Evolutionary conservation across 2,113 vertebrate genomes (phyloP).

Genomic region (Pholis gunnellus): DNA sequence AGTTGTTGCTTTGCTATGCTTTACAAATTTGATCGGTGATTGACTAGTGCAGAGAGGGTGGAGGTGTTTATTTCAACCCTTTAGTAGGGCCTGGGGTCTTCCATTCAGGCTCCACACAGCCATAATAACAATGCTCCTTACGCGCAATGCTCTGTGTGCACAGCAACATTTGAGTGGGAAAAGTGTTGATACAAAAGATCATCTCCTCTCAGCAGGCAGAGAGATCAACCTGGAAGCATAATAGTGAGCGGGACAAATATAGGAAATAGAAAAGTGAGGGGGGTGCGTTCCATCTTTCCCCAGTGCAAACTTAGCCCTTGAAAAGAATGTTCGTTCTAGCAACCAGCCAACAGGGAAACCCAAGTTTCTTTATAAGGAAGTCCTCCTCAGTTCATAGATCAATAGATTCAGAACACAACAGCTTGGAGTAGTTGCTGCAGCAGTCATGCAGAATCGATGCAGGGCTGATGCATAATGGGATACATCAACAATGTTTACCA

Average conservation of each 20-base stretch:
- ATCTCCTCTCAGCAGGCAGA: not conserved
- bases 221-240: not conserved
- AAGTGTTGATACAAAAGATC: not conserved
- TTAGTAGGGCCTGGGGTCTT: not conserved
- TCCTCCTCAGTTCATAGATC: slow-evolving; percentile 18
- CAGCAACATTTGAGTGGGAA: not conserved
- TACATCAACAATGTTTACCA: slow-evolving; percentile 38
- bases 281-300: not conserved
- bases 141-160: not conserved
- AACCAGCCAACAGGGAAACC: slow-evolving; percentile 1
- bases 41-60: not conserved
- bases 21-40: not conserved
- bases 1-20: not conserved
- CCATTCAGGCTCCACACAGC: not conserved
- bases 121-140: not conserved
- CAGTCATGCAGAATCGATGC: slow-evolving; percentile 27
- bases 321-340: not conserved
- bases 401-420: slow-evolving; percentile 15
- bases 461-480: slow-evolving; percentile 36
- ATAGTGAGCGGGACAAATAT: not conserved
- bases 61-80: not conserved
- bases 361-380: not conserved
- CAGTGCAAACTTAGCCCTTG: not conserved
- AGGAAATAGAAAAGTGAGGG: not conserved
- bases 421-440: slow-evolving; percentile 21